phyloP scores from a whole-genome alignment of 2,888 invertebrate species.

The Eupithecia abbreviata region DNA sequence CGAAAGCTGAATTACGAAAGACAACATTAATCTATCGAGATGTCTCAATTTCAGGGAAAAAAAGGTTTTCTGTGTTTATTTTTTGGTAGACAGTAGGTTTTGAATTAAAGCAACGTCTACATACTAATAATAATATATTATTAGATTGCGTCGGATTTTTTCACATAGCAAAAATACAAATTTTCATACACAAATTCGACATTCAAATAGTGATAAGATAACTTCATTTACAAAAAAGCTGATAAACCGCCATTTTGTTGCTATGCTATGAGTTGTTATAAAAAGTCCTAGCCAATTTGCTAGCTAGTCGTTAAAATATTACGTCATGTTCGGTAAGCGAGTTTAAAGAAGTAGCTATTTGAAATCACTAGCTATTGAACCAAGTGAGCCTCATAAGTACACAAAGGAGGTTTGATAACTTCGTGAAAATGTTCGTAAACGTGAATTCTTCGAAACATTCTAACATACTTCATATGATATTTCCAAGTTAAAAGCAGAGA shows the following conservation, averaged over 20 bases:
- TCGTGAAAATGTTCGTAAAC: neutral
- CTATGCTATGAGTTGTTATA: neutral
- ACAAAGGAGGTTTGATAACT: neutral
- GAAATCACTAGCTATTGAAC: neutral
- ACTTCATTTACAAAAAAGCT: too few species aligned
- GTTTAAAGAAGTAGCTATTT: neutral
- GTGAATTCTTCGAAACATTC: slow-evolving; percentile 4
- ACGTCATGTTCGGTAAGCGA: neutral
- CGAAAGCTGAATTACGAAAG: neutral
- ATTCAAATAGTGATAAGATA: too few species aligned
- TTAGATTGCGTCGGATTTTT: too few species aligned
- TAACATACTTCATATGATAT: slow-evolving; percentile 24
- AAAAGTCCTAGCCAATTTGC: neutral
- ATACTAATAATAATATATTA: too few species aligned
- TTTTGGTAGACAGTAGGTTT: neutral
- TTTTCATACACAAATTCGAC: too few species aligned
- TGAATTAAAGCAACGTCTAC: neutral
- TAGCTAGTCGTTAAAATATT: neutral
- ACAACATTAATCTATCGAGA: slow-evolving; percentile 9
- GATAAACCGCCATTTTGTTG: neutral
- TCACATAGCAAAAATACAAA: too few species aligned
- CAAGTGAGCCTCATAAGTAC: neutral
- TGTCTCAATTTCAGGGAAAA: neutral
- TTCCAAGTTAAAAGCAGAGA: slow-evolving; percentile 22
- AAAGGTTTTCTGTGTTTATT: slow-evolving; percentile 5